These are phyloP conservation scores for Brachionus calyciflorus DNA, from an alignment of 1,140 invertebrate species.

Conservation along the genomic window DNA sequence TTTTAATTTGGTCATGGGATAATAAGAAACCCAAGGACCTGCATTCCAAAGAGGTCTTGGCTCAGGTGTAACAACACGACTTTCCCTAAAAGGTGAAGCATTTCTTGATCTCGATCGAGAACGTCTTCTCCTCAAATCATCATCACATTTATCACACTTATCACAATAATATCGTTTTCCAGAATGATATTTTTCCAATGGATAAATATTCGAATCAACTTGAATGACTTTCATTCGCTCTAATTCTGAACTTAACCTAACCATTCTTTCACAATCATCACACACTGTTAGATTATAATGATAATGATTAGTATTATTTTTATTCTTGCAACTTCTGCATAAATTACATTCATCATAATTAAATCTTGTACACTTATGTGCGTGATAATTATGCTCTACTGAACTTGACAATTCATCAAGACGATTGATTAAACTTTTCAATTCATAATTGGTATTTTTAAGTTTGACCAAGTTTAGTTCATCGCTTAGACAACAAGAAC, in stretches of 20 bases:
- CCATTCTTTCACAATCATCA: slow-evolving; percentile 19
- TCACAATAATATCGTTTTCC: slow-evolving; percentile 11
- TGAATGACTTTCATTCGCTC: background rate
- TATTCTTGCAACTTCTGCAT: background rate
- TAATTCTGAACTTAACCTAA: background rate
- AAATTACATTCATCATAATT: background rate
- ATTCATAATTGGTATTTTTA: slow-evolving; percentile 9
- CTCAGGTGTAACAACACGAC: background rate
- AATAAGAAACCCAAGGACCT: slow-evolving; percentile 32
- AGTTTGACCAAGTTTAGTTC: background rate
- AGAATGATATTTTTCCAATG: background rate
- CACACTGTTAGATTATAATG: background rate
- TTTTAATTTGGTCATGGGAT: slow-evolving; percentile 10
- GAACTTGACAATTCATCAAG: background rate
- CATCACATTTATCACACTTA: slow-evolving; percentile 22
- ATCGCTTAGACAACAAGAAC: slow-evolving; percentile 7
- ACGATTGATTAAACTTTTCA: slow-evolving; percentile 29
- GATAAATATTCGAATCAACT: slow-evolving; percentile 5
- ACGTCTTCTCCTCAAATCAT: background rate
- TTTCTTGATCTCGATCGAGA: background rate
- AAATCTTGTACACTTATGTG: background rate
- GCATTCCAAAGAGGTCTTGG: slow-evolving; percentile 11
- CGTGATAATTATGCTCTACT: background rate
- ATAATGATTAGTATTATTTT: background rate
- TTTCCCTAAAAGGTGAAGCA: slow-evolving; percentile 4